These are phyloP conservation scores for Epinotia brunnichana DNA, from an alignment of 2,888 invertebrate genomes.

Conservation along the genomic window DNA sequence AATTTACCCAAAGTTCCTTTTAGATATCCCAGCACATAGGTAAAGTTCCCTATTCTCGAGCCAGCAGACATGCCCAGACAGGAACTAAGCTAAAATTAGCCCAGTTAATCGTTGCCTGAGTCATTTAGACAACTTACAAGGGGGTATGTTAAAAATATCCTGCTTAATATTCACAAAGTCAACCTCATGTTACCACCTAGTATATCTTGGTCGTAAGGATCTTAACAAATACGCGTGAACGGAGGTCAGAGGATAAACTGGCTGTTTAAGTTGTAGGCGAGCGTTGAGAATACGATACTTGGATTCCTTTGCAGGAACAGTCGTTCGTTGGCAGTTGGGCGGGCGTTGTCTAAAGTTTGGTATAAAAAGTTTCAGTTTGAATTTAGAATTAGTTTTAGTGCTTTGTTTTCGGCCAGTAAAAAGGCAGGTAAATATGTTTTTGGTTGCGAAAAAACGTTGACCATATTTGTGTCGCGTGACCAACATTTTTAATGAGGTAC, in stretches of 20 bases:
- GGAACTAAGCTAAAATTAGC: conserved; percentile 34
- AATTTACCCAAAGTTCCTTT: not conserved
- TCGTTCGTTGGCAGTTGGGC: conserved; percentile 36
- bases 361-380: conserved; percentile 34
- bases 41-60: not conserved
- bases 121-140: conserved; percentile 55
- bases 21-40: not conserved
- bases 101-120: conserved; percentile 38
- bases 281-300: conserved; percentile 46
- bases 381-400: conserved; percentile 8
- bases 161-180: not conserved
- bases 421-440: not conserved
- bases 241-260: not conserved
- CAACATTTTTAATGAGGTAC: not conserved
- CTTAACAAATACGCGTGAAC: not conserved
- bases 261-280: not conserved
- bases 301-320: conserved; percentile 49
- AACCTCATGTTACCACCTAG: not conserved
- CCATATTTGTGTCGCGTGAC: too few relatives aligned
- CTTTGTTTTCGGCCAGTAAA: not conserved
- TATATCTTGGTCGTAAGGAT: not conserved
- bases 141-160: conserved; percentile 76
- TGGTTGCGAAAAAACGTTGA: not conserved
- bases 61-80: conserved; percentile 25
- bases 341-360: conserved; percentile 17